Evolutionary conservation across 2,113 vertebrate genomes (phyloP), one percentile per base, ranked within the genome.

Genomic region (Protobothrops mucrosquamatus): DNA sequence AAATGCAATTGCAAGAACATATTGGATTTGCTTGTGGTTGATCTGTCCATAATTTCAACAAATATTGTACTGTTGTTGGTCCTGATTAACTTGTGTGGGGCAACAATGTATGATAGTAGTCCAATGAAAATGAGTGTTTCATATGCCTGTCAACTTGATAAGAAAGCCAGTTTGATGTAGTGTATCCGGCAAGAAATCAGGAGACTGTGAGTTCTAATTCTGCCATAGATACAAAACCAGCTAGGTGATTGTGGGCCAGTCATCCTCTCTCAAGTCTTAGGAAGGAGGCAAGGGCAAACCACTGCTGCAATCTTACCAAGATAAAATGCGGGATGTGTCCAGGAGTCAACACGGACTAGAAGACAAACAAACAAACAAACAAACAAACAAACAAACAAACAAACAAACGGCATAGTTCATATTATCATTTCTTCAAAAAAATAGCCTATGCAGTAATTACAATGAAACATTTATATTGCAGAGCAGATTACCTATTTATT

Each of bases 401-500:
- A 69, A 69, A 3, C 29, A n/a, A 69, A n/a, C 11, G 5, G 6
- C 74, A 81, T 39, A 39, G 74, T 43, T 43, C 34, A 3, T 22
- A 43, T 81, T 43, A 9, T 81, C 90, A 94, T 95, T 95, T 81
- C 85, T 92, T 93, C 89, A 95, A 86, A 92, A 94, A 34, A 89
- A 94, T 94, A 95, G 90, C 51, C 64, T 94, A 93, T 95, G 93
- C 95, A 93, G 92, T 89, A 96, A 91, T 96, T 86, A 26, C 20
- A 87, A 39, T 3, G 88, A 89, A 10, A 34, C 85, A 51, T 90
- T 23, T 93, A 92, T 23, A 91, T 56, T 94, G 18, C 29, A 51
- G 22, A 95, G 89, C 15, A 91, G 81, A 94, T 15, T 29, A 61
- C 34, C 95, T 92, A 94, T 11, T 95, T 96, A 57, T 94, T 94